Base-by-base conservation (phyloP, 1,140 invertebrate species). In the Dreissena rostriformis region DNA sequence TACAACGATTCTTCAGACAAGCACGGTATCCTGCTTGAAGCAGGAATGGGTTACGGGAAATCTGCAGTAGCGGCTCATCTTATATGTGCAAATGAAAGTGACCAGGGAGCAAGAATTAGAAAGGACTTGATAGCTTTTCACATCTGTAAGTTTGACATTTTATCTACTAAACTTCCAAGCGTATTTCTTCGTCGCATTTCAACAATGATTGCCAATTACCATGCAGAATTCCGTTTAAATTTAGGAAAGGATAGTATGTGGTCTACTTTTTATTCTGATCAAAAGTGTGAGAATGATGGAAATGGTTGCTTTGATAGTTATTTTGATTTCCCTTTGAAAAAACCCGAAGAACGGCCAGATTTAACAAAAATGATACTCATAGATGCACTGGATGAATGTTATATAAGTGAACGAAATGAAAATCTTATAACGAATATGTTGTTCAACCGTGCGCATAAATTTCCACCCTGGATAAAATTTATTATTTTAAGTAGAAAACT, bases 11-110 rank as follows among this genome's bases (percentile, higher is more conserved):
- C 24, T 61, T 22, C n/a, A 57, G 29, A 22, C n/a, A 74, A 74
- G n/a, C 17, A 28, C 22, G 72, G 72, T 26, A 24, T 74, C 1
- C n/a, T 74, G 11, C 53, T 74, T 10, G 72, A 74, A 29, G 72
- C 72, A 19, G 72, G 28, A 24, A 74, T 74, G 72, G 72, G 72
- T 55, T 74, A 74, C 53, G 72, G 72, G 29, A 74, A 74, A 28
- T 74, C 72, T 29, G 72, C 72, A 61, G 28, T 74, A 17, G 28
- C 57, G 7, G 57, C 52, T 55, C 19, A 74, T 61, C 53, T 61
- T 4, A 61, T 74, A 11, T 74, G 72, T 61, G 39, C 72, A 57
- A 15, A 11, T 53, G 17, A 52, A n/a, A 19, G 12, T 26, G 24
- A 51, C 49, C 71, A 39, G 19, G 52, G 51, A 19, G 4, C 8